Conservation (phyloP, 2,888 invertebrate species). For the Pardosa pseudoannulata region DNA sequence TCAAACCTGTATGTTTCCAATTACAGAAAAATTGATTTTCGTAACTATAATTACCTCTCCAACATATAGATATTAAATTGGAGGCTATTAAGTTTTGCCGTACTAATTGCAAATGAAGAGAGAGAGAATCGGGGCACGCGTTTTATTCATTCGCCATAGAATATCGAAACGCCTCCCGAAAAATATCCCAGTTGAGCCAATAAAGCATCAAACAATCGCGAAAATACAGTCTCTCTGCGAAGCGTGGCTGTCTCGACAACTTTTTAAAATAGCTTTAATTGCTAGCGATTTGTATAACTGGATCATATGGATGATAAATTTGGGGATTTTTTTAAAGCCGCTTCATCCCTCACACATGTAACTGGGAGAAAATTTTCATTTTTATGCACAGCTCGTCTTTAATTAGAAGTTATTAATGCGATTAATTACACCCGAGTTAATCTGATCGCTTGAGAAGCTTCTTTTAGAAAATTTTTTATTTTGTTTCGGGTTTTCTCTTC, state of each 20-base stretch:
- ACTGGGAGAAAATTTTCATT: constrained; percentile 57
- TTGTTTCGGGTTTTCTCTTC: constrained; percentile 26
- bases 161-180: neutral
- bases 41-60: neutral
- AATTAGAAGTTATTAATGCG: constrained; percentile 72
- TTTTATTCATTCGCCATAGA: neutral
- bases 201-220: constrained; percentile 26
- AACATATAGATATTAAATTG: neutral
- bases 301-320: constrained; percentile 67
- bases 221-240: constrained; percentile 27
- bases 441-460: constrained; percentile 63
- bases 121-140: neutral
- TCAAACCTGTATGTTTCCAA: too few relatives aligned
- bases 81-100: neutral
- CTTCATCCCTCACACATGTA: constrained; percentile 44
- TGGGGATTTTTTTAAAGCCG: constrained; percentile 29
- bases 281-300: constrained; percentile 69
- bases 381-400: constrained; percentile 68
- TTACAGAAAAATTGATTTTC: too few relatives aligned
- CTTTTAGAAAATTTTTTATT: constrained; percentile 52
- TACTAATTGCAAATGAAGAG: neutral
- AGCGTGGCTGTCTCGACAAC: constrained; percentile 28
- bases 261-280: constrained; percentile 71
- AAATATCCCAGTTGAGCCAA: neutral
- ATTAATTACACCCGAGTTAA: constrained; percentile 70